Conservation (phyloP, 2,113 vertebrate species). For the Festucalex cinctus region DNA sequence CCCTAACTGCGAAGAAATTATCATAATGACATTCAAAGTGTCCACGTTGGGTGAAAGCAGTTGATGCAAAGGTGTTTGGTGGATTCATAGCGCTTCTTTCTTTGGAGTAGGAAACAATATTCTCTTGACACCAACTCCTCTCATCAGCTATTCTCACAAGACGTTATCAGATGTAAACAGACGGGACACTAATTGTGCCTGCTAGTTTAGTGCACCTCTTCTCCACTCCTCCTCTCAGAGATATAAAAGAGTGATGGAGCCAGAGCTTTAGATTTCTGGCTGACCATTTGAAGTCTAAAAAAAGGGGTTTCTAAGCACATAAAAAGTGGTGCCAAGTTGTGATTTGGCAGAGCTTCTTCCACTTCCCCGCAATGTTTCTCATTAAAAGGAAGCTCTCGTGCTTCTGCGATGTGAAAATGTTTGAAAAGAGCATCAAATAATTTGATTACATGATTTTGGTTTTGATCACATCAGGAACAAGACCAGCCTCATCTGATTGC, state of each 20-base stretch:
- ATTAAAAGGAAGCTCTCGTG: slow-evolving; percentile 4
- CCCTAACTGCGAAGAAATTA: no score
- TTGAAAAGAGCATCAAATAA: background rate
- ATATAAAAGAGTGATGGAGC: slow-evolving; percentile 8
- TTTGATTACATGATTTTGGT: background rate
- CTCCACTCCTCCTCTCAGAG: slow-evolving; percentile 2
- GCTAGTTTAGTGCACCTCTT: background rate
- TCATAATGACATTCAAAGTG: no score
- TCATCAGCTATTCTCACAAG: background rate
- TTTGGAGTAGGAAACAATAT: background rate
- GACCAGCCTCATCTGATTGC: background rate
- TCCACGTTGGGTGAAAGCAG: background rate
- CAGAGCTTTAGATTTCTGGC: slow-evolving; percentile 17
- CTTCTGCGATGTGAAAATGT: slow-evolving; percentile 6
- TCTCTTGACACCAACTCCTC: background rate
- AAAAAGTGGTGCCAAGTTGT: slow-evolving; percentile 14
- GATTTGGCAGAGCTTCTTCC: slow-evolving; percentile 10
- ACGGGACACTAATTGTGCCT: slow-evolving; percentile 25
- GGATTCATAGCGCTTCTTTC: background rate
- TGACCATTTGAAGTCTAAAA: slow-evolving; percentile 6
- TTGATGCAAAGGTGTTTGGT: background rate
- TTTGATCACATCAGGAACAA: slow-evolving; percentile 2
- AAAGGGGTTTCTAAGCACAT: background rate
- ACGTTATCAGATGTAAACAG: slow-evolving; percentile 19
- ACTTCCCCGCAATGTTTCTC: background rate